phyloP scores from a whole-genome alignment of 2,113 vertebrate species.

The Bungarus multicinctus region DNA sequence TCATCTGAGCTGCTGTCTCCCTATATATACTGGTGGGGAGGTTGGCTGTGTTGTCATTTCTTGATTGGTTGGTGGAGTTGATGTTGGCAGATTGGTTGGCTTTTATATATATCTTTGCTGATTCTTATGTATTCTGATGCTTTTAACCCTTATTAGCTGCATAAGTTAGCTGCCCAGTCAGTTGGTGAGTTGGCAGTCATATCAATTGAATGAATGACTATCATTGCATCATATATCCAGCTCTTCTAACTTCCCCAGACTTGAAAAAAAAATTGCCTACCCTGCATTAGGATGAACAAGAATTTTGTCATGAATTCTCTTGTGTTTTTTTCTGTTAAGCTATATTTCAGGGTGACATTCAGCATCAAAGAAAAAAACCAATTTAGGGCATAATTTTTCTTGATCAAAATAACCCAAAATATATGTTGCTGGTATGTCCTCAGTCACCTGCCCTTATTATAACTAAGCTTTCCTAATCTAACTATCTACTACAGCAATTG shows the following conservation, averaged over 20 bases:
- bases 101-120: not conserved
- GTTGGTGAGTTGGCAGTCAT: not conserved
- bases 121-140: not conserved
- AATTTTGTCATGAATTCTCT: not conserved
- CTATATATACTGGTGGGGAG: no score
- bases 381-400: not conserved
- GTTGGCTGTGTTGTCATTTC: no score
- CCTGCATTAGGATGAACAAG: not conserved
- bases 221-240: not conserved
- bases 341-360: not conserved
- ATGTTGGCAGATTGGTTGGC: no score
- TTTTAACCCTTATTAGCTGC: not conserved
- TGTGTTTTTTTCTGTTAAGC: not conserved
- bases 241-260: not conserved
- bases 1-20: no score
- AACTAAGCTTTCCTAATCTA: not conserved
- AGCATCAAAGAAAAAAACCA: not conserved
- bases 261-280: not conserved
- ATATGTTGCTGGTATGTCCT: not conserved
- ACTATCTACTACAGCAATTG: not conserved
- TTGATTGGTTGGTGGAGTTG: no score
- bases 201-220: not conserved
- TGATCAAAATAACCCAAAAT: not conserved
- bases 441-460: not conserved
- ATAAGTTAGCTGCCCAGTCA: not conserved